Evolutionary conservation across 1,140 invertebrate genomes (phyloP).

Genomic region (Leptinotarsa texana): DNA sequence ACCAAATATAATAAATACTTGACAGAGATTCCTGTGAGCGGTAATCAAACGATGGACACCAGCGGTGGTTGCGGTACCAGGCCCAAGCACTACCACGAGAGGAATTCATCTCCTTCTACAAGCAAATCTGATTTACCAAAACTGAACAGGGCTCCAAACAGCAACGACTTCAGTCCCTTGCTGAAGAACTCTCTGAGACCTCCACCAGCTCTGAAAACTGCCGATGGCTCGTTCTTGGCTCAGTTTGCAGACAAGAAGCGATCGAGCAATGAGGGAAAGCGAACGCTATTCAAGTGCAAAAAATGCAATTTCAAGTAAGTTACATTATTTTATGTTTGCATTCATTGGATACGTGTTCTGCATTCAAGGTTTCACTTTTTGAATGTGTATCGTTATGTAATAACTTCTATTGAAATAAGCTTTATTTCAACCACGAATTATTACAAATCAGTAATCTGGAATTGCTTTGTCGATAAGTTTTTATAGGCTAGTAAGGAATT

Average conservation of each 20-base stretch:
- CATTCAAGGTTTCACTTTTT: not conserved
- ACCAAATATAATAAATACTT: conserved; percentile 90
- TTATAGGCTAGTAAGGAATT: not conserved
- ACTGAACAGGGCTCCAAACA: conserved; percentile 53
- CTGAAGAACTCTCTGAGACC: conserved; percentile 39
- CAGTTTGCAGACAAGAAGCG: conserved; percentile 47
- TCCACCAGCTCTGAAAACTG: conserved; percentile 47
- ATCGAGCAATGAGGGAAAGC: conserved; percentile 56
- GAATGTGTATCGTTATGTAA: conserved; percentile 1
- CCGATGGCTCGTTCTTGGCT: conserved; percentile 42
- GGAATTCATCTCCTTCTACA: conserved; percentile 40
- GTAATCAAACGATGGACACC: conserved; percentile 50
- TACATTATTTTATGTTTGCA: not conserved
- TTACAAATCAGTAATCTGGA: not conserved
- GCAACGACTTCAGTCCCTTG: conserved; percentile 50
- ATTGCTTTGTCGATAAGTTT: conserved; percentile 1
- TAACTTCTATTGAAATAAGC: not conserved
- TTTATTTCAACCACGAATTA: conserved; percentile 9
- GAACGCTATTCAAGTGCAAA: conserved; percentile 79
- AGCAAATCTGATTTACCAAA: conserved; percentile 59
- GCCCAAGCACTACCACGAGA: conserved; percentile 42
- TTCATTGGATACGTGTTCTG: not conserved
- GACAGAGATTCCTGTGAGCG: conserved; percentile 65
- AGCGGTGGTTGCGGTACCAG: conserved; percentile 53
- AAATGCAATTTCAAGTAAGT: conserved; percentile 79